Evolutionary conservation across 2,888 invertebrate genomes (phyloP).

Genomic region (Cacoxenus indagator): DNA sequence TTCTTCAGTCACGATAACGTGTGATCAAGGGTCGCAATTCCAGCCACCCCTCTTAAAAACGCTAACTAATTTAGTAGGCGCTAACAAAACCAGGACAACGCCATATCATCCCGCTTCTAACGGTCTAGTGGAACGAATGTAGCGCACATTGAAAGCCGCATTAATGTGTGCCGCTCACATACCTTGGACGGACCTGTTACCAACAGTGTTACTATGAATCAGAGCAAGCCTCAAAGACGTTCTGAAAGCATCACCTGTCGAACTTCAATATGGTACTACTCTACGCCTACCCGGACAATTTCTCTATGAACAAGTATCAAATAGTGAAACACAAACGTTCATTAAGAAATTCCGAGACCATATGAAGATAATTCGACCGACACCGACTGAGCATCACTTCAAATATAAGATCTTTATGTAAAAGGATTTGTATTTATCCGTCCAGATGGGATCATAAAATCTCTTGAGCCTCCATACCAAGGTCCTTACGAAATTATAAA

Average conservation of each 20-base stretch:
- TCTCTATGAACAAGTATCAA: not conserved
- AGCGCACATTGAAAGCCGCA: not conserved
- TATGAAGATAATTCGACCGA: too few relatives aligned
- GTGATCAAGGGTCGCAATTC: not conserved
- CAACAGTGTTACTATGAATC: not conserved
- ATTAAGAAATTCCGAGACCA: too few relatives aligned
- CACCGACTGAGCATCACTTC: not conserved
- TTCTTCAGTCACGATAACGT: not conserved
- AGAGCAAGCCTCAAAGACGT: not conserved
- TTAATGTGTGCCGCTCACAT: too few relatives aligned
- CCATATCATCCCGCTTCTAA: not conserved
- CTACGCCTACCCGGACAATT: not conserved
- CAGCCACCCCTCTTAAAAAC: not conserved
- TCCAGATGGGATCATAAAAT: not conserved
- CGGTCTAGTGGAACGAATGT: not conserved
- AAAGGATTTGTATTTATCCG: not conserved
- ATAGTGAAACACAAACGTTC: not conserved
- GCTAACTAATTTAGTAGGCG: not conserved
- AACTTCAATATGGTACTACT: too few relatives aligned
- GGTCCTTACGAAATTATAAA: not conserved
- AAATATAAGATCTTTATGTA: not conserved
- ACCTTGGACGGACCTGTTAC: too few relatives aligned
- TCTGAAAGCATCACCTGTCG: too few relatives aligned
- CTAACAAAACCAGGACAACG: not conserved
- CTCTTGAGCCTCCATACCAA: not conserved